A percentile compares a stretch with the other conserved stretches of the same genome.
Evolutionary conservation across 2,888 invertebrate species (phyloP).

Genomic region (Polyommatus icarus): DNA sequence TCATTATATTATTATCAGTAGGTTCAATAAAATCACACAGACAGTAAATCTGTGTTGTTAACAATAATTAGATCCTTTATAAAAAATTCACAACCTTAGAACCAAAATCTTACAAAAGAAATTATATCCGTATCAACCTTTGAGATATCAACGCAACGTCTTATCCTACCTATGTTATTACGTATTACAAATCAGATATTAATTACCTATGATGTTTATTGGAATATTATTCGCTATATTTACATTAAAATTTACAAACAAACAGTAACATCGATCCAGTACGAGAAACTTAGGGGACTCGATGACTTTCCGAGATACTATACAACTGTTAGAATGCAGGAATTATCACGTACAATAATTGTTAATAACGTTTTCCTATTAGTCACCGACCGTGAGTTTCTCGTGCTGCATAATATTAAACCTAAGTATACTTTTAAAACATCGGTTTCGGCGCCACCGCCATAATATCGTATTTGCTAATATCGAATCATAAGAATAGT

Average conservation of each 20-base stretch:
- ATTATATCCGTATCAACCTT: slow-evolving; percentile 4
- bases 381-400: neutral
- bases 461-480: neutral
- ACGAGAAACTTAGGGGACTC: slow-evolving; percentile 32
- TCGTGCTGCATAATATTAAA: slow-evolving; percentile 38
- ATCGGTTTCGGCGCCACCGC: slow-evolving; percentile 40
- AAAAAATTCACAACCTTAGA: slow-evolving; percentile 59
- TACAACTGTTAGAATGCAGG: neutral
- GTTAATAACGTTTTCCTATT: neutral
- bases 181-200: slow-evolving; percentile 42
- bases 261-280: slow-evolving; percentile 51
- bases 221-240: slow-evolving; percentile 48
- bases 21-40: slow-evolving; percentile 2
- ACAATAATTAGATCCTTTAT: slow-evolving; percentile 39
- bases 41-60: neutral
- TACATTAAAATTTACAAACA: slow-evolving; percentile 55
- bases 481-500: neutral
- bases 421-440: slow-evolving; percentile 53
- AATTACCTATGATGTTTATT: slow-evolving; percentile 35
- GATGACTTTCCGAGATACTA: neutral
- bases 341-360: neutral
- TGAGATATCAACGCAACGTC: slow-evolving; percentile 36
- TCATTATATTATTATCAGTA: slow-evolving; percentile 10
- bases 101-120: slow-evolving; percentile 11
- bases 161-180: slow-evolving; percentile 38